phyloP scores from a whole-genome alignment of 2,113 vertebrate species.

The Ptilonorhynchus violaceus region DNA sequence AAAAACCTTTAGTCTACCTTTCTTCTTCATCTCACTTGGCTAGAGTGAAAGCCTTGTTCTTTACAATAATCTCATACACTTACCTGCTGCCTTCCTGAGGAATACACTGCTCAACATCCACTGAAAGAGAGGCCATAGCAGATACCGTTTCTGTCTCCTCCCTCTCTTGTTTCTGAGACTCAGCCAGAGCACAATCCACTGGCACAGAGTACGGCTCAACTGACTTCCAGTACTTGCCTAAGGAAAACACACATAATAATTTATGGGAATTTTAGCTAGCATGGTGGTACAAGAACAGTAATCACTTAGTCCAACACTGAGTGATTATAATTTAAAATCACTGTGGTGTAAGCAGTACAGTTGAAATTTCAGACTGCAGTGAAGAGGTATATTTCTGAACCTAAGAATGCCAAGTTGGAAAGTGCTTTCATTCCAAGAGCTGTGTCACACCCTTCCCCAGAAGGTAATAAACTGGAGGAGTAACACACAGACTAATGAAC shows the following conservation, averaged over 20 bases:
- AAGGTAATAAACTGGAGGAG: conserved; percentile 64
- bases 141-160: conserved; percentile 78
- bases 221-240: conserved; percentile 83
- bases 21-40: not conserved
- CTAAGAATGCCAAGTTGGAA: conserved; percentile 64
- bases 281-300: conserved; percentile 49
- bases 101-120: conserved; percentile 74
- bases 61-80: not conserved
- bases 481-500: conserved; percentile 41
- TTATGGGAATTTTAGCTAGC: conserved; percentile 61
- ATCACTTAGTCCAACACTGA: conserved; percentile 49
- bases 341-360: conserved; percentile 25
- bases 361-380: conserved; percentile 62
- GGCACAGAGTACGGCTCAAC: conserved; percentile 67
- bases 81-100: conserved; percentile 74
- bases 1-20: not conserved
- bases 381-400: conserved; percentile 53
- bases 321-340: conserved; percentile 61
- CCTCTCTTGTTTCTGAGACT: conserved; percentile 70
- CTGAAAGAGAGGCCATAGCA: conserved; percentile 78
- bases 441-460: conserved; percentile 57
- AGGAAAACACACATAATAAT: conserved; percentile 61
- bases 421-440: conserved; percentile 53
- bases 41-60: not conserved
- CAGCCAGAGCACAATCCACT: conserved; percentile 70